Conservation (phyloP, 2,888 invertebrate species). For the Drosophila mettleri region DNA sequence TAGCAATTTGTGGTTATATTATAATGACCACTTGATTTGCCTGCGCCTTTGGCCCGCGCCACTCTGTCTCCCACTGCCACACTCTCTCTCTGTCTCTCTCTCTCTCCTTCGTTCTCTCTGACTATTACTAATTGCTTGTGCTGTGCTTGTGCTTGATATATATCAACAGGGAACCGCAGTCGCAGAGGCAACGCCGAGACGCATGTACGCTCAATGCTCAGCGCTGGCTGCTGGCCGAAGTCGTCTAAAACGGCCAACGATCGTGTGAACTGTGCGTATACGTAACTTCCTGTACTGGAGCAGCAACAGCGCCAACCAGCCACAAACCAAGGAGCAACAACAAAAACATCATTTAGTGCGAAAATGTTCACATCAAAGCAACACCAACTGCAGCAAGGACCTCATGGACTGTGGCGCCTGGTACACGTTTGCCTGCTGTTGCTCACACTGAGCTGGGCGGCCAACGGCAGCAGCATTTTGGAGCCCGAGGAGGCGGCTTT, state of each 20-base stretch:
- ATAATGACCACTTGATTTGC: conserved; percentile 77
- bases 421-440: conserved; percentile 72
- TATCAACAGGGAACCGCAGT: conserved; percentile 54
- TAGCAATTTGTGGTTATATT: conserved; percentile 77
- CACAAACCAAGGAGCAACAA: conserved; percentile 2
- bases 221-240: conserved; percentile 70
- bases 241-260: conserved; percentile 61
- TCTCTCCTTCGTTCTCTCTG: conserved; percentile 4
- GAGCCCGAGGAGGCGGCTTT: conserved; percentile 87
- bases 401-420: conserved; percentile 30
- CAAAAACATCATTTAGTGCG: conserved; percentile 5
- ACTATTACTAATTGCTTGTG: conserved; percentile 56
- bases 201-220: conserved; percentile 70
- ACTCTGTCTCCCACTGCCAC: not conserved
- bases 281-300: conserved; percentile 15
- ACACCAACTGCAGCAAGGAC: conserved; percentile 50
- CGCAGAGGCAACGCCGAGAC: conserved; percentile 69
- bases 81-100: not conserved
- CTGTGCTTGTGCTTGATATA: conserved; percentile 37
- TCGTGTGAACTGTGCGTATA: conserved; percentile 52
- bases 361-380: conserved; percentile 63
- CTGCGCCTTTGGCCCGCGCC: conserved; percentile 44
- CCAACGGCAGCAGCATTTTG: conserved; percentile 73
- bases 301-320: conserved; percentile 7
- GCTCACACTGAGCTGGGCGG: conserved; percentile 67